These are phyloP conservation scores for Micronisus gabar DNA, from an alignment of 2,113 vertebrate genomes.

Conservation along the genomic window DNA sequence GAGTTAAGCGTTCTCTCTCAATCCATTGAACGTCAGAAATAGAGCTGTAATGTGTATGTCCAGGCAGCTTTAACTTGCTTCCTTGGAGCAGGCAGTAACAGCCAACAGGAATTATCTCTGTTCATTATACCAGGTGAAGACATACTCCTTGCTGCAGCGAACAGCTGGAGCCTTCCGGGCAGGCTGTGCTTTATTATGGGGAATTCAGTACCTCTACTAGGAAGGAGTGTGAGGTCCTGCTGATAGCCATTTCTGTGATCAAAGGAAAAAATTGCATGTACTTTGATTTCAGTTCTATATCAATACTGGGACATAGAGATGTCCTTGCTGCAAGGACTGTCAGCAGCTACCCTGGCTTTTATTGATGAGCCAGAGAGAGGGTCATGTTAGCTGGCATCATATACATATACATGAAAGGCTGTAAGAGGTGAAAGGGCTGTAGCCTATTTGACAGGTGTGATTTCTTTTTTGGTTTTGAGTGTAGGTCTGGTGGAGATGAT, in stretches of 20 bases:
- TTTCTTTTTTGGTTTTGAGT: background rate
- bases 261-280: background rate
- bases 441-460: background rate
- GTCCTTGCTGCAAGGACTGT: background rate
- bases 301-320: background rate
- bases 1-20: background rate
- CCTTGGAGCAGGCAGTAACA: background rate
- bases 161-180: background rate
- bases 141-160: accelerated
- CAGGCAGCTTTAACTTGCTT: background rate
- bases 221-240: background rate
- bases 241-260: background rate
- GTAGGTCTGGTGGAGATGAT: background rate
- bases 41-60: background rate
- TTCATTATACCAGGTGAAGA: background rate
- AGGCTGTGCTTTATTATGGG: background rate
- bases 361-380: background rate
- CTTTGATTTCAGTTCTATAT: background rate
- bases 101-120: background rate
- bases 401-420: background rate
- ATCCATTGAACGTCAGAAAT: background rate
- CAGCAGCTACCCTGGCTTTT: background rate
- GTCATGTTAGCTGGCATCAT: background rate
- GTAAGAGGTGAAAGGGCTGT: background rate
- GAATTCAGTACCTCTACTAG: background rate